A percentile compares a stretch with the other conserved stretches of the same genome.
Evolutionary conservation across 2,888 invertebrate genomes (phyloP).

Genomic region (Brachyopa scutellaris): DNA sequence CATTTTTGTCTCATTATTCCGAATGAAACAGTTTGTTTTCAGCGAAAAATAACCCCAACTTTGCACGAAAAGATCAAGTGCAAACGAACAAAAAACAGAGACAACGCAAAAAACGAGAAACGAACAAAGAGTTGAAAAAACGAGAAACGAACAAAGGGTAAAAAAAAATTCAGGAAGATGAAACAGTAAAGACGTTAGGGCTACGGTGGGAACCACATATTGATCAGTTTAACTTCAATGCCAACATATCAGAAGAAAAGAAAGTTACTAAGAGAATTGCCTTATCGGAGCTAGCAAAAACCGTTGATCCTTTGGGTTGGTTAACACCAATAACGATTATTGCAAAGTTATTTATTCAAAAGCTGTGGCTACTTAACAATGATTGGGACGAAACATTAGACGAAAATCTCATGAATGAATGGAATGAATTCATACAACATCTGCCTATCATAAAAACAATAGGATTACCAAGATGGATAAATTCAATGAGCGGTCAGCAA

Average conservation of each 20-base stretch:
- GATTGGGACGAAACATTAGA: conserved; percentile 23
- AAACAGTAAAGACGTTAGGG: not conserved
- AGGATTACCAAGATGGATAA: not conserved
- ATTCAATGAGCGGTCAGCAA: not conserved
- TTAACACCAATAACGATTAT: conserved; percentile 32
- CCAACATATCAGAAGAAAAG: not conserved
- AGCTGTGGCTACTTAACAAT: conserved; percentile 6
- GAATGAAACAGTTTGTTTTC: no score
- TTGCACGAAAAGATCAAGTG: no score
- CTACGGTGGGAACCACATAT: not conserved
- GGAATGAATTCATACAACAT: not conserved
- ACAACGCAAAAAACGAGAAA: no score
- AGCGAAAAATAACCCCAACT: no score
- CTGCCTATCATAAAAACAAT: not conserved
- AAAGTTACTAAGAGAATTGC: not conserved
- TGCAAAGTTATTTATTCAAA: conserved; percentile 28
- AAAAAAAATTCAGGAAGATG: not conserved
- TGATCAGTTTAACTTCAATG: not conserved
- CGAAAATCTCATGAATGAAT: conserved; percentile 22
- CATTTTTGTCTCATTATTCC: no score
- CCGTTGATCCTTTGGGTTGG: conserved; percentile 34
- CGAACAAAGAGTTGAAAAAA: no score
- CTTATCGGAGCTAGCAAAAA: conserved; percentile 8
- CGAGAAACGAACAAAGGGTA: no score
- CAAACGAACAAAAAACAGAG: no score